Conservation (phyloP, 2,797 vertebrate species). For the Sardinella longiceps region DNA sequence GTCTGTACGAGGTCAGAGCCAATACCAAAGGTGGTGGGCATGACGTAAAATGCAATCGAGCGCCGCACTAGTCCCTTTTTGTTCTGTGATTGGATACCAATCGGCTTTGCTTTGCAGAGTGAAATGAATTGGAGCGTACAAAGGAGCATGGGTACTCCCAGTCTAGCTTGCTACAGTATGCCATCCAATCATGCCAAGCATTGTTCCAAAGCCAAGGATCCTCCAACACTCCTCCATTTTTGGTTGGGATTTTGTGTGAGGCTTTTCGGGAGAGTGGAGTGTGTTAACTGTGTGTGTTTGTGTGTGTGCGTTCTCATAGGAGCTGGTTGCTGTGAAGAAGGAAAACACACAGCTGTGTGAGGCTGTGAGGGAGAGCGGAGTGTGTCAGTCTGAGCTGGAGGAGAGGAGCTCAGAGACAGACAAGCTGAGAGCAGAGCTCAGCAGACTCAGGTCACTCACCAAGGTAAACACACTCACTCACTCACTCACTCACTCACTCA, state of each 20-base stretch:
- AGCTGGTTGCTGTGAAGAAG: slow-evolving; percentile 72
- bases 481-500: neutral
- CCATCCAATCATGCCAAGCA: no score
- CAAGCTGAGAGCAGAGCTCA: slow-evolving; percentile 78
- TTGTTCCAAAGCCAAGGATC: no score
- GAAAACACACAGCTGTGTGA: slow-evolving; percentile 74
- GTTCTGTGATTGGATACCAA: no score
- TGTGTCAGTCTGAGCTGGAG: slow-evolving; percentile 77
- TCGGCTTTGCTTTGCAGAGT: no score
- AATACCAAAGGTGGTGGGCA: no score
- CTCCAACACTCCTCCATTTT: no score
- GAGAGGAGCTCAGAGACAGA: slow-evolving; percentile 66
- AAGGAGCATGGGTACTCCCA: no score
- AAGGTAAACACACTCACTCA: slow-evolving; percentile 65
- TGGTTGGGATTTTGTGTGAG: neutral
- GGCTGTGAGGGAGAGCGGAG: slow-evolving; percentile 68
- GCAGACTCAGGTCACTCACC: slow-evolving; percentile 62
- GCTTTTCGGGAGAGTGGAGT: slow-evolving; percentile 28
- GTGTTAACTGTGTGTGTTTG: slow-evolving; percentile 12
- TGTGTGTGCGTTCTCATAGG: slow-evolving; percentile 75
- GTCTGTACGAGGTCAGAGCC: no score
- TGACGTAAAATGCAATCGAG: no score
- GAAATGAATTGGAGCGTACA: no score
- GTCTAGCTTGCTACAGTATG: no score
- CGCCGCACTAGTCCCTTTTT: no score